A percentile compares a stretch with the other conserved stretches of the same genome.
Evolutionary conservation across 2,797 vertebrate genomes (phyloP).

Genomic region (Steatocranus sp.): DNA sequence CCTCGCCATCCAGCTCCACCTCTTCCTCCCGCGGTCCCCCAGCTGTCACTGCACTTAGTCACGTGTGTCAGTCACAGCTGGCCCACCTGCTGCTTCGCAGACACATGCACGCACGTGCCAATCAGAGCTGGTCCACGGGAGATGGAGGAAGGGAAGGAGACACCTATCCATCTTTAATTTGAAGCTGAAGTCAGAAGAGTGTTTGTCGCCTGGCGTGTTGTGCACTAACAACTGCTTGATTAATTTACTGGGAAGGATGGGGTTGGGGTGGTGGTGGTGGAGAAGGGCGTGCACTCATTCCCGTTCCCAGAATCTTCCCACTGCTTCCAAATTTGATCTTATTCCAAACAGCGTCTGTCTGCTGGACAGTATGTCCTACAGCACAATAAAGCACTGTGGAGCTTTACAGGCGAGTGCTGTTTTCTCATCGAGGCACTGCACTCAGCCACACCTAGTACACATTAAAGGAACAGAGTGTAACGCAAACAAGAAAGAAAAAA

Average conservation of each 20-base stretch:
- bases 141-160: neutral
- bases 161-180: constrained; percentile 46
- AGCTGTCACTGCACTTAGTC: constrained; percentile 50
- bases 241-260: neutral
- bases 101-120: constrained; percentile 11
- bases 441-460: neutral
- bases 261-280: neutral
- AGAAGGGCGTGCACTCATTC: neutral
- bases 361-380: neutral
- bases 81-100: constrained; percentile 46
- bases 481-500: neutral
- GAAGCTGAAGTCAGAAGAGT: constrained; percentile 1
- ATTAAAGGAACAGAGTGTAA: neutral
- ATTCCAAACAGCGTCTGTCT: neutral
- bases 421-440: neutral
- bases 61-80: constrained; percentile 58
- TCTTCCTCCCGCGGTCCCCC: constrained; percentile 24
- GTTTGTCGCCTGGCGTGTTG: constrained; percentile 5
- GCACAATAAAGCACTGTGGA: neutral
- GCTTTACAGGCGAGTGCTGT: neutral
- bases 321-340: neutral
- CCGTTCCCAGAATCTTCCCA: neutral
- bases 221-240: constrained; percentile 6
- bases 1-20: constrained; percentile 17
- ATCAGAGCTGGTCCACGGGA: constrained; percentile 12